Conservation (phyloP, 2,888 invertebrate species). For the Habroteleia sp. region DNA sequence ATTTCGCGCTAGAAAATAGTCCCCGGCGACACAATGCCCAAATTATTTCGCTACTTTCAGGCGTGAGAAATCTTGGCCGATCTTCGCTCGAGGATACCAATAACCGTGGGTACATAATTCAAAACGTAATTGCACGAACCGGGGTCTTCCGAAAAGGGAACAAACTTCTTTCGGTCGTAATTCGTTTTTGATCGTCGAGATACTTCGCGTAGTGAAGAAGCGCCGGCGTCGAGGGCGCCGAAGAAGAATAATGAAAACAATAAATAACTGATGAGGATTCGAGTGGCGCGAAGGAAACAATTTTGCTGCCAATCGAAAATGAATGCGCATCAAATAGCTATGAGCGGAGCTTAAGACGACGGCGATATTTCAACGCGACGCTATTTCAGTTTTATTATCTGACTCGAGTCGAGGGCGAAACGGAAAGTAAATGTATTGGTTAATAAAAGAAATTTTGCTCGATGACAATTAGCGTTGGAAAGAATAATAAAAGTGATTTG, state of each 20-base stretch:
- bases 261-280: constrained; percentile 80
- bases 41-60: constrained; percentile 68
- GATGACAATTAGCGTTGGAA: too few relatives aligned
- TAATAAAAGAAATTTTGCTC: too few relatives aligned
- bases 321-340: constrained; percentile 74
- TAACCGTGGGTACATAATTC: constrained; percentile 76
- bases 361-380: constrained; percentile 17
- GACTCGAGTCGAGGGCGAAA: too few relatives aligned
- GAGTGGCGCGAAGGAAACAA: constrained; percentile 70
- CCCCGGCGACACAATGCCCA: constrained; percentile 65
- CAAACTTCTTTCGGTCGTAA: constrained; percentile 61
- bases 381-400: background rate
- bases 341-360: constrained; percentile 18
- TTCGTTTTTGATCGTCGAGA: constrained; percentile 75
- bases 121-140: constrained; percentile 72
- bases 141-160: constrained; percentile 26
- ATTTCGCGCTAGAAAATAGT: constrained; percentile 68
- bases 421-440: too few relatives aligned
- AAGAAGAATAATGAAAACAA: constrained; percentile 73
- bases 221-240: constrained; percentile 63
- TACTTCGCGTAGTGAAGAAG: constrained; percentile 69
- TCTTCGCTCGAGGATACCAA: constrained; percentile 63
- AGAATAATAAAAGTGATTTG: too few relatives aligned
- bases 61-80: constrained; percentile 75
- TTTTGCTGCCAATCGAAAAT: constrained; percentile 72